Evolutionary conservation across 1,140 invertebrate genomes (phyloP).

Genomic region (Heterodera carotae): DNA sequence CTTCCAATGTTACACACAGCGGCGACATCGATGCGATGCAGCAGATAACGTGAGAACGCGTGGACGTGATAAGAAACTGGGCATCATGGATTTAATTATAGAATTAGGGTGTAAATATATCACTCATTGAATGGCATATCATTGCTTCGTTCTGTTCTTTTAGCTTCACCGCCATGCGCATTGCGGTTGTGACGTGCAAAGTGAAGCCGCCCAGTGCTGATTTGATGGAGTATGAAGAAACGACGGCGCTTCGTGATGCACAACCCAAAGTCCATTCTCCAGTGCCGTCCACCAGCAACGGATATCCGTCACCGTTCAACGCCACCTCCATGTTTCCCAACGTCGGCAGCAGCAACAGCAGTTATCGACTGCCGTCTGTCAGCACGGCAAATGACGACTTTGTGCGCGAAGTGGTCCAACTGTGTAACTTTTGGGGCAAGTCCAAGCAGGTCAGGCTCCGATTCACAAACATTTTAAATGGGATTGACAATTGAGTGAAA

Average conservation of each 20-base stretch:
- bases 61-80: no score
- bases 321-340: background rate
- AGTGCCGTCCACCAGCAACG: conserved; percentile 18
- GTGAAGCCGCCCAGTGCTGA: conserved; percentile 64
- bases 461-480: background rate
- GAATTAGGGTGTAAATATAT: no score
- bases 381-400: conserved; percentile 55
- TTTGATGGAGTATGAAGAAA: conserved; percentile 36
- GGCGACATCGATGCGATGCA: conserved; percentile 65
- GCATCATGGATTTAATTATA: no score
- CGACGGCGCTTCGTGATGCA: background rate
- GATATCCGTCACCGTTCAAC: conserved; percentile 16
- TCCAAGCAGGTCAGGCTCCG: conserved; percentile 54
- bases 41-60: conserved; percentile 48
- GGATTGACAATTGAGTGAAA: background rate
- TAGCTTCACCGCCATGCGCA: conserved; percentile 64
- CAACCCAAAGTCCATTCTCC: conserved; percentile 24
- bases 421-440: conserved; percentile 63
- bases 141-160: conserved; percentile 18
- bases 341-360: background rate
- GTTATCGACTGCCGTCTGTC: conserved; percentile 46
- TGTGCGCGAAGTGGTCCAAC: conserved; percentile 58
- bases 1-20: conserved; percentile 63
- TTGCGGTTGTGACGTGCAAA: conserved; percentile 65
- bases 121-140: no score